Conservation (phyloP, 2,113 vertebrate species). For the Terrapene triunguis region DNA sequence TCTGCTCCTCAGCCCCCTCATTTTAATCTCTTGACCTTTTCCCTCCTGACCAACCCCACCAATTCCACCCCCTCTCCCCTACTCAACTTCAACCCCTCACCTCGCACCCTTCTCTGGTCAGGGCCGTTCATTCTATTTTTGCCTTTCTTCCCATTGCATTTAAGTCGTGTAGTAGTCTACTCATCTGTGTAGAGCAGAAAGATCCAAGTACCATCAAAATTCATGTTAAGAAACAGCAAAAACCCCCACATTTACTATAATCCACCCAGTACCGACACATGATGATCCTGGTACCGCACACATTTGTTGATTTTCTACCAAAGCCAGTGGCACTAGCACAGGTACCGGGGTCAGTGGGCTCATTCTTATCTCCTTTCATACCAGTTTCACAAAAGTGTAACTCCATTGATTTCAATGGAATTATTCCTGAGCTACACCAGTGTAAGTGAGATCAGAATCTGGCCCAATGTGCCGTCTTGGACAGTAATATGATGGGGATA, state of each 20-base stretch:
- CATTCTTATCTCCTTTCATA: not conserved
- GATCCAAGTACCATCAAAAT: not conserved
- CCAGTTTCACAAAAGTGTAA: not conserved
- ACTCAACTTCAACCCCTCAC: not conserved
- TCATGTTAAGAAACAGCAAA: not conserved
- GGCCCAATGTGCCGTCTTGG: not conserved
- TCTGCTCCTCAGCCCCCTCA: not conserved
- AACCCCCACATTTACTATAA: not conserved
- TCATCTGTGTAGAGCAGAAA: not conserved
- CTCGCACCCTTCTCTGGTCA: not conserved
- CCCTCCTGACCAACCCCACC: accelerated
- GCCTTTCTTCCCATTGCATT: not conserved
- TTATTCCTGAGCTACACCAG: not conserved
- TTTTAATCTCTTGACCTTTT: not conserved
- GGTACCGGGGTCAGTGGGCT: no score
- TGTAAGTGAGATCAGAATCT: not conserved
- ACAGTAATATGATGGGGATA: not conserved
- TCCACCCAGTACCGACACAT: not conserved
- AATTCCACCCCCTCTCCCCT: accelerated
- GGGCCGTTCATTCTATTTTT: not conserved
- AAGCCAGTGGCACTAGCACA: not conserved
- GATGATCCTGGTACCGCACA: no score
- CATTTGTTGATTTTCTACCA: not conserved
- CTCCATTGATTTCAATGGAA: not conserved
- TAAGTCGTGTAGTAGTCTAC: not conserved